Percentiles rank a stretch among this genome's conserved stretches.
These are phyloP conservation scores for Hiodon alosoides DNA, from an alignment of 2,113 vertebrate genomes.

Conservation along the genomic window DNA sequence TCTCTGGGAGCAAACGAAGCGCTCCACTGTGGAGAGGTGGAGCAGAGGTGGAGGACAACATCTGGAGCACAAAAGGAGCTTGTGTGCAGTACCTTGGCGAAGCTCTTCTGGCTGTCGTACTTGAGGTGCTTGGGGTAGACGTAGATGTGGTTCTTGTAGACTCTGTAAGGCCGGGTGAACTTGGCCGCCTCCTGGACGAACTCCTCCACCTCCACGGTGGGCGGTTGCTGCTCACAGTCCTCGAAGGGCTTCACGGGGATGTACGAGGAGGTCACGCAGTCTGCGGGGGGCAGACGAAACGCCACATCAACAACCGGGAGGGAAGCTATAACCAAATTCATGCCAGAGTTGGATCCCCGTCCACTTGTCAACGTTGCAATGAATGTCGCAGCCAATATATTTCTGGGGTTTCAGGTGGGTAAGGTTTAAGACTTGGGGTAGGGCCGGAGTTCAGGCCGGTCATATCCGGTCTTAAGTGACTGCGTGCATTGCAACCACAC, in stretches of 20 bases:
- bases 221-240: constrained; percentile 64
- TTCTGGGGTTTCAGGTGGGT: too few species aligned
- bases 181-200: constrained; percentile 85
- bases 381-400: too few species aligned
- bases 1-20: not conserved
- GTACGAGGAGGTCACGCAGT: constrained; percentile 91
- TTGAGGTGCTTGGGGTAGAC: constrained; percentile 95
- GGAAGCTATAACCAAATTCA: not conserved
- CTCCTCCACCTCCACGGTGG: constrained; percentile 91
- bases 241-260: constrained; percentile 90
- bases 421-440: too few species aligned
- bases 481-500: too few species aligned
- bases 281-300: constrained; percentile 47
- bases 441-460: too few species aligned
- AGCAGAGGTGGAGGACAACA: too few species aligned
- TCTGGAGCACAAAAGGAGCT: not conserved
- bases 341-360: not conserved
- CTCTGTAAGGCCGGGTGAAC: constrained; percentile 82
- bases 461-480: too few species aligned
- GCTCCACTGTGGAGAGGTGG: not conserved
- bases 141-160: constrained; percentile 97
- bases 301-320: too few species aligned
- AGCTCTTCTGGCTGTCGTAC: constrained; percentile 94
- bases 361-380: too few species aligned
- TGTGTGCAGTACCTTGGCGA: constrained; percentile 77